phyloP scores from a whole-genome alignment of 2,888 invertebrate species.

The Meghimatium bilineatum region DNA sequence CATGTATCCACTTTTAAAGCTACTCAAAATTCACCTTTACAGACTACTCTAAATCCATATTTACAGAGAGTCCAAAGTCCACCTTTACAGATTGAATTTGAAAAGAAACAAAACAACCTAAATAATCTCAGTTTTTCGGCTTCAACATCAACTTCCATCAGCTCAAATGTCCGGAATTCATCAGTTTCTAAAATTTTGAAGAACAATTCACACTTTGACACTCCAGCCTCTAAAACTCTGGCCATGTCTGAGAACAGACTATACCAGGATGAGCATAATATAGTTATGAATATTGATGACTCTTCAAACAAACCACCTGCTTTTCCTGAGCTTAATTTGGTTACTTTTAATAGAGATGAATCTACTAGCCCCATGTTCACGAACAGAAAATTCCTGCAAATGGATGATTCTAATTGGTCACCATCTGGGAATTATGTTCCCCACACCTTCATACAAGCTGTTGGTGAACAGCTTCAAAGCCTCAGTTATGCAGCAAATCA shows the following conservation, averaged over 20 bases:
- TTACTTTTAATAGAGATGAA: not conserved
- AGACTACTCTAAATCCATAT: not conserved
- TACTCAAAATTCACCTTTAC: not conserved
- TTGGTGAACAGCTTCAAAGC: not conserved
- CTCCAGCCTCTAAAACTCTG: not conserved
- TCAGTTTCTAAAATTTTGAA: constrained; percentile 1
- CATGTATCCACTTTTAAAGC: not conserved
- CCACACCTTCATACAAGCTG: not conserved
- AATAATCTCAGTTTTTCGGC: constrained; percentile 26
- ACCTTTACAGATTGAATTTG: not conserved
- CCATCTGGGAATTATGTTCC: constrained; percentile 15
- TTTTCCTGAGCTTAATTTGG: not conserved
- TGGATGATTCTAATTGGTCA: not conserved
- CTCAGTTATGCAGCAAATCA: not conserved
- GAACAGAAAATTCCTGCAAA: not conserved
- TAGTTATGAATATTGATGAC: constrained; percentile 5
- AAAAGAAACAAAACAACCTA: not conserved
- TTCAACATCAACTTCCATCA: not conserved
- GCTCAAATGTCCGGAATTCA: not conserved
- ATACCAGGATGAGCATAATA: not conserved
- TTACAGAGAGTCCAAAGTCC: not conserved
- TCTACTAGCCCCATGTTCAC: not conserved
- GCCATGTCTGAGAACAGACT: not conserved
- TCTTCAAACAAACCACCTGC: not conserved
- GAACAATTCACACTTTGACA: not conserved